Percentiles rank a stretch among this genome's conserved stretches.
Evolutionary conservation across 2,797 vertebrate genomes (phyloP).

Genomic region (Enteromius fasciolatus): DNA sequence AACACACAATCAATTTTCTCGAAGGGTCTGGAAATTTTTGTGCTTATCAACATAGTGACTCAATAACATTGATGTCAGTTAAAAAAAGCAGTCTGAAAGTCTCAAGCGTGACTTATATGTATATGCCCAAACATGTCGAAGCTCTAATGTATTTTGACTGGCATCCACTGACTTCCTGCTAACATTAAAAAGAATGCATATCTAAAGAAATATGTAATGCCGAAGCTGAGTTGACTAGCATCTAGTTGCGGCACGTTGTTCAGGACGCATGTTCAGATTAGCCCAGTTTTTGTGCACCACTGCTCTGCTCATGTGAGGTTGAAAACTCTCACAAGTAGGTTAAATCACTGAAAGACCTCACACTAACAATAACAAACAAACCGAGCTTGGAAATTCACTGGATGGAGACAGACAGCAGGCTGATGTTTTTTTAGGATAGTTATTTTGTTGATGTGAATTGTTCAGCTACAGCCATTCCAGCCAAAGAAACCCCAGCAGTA

Average conservation of each 20-base stretch:
- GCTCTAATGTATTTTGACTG: neutral
- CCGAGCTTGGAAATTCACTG: neutral
- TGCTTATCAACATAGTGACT: slow-evolving; percentile 1
- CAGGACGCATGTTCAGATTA: slow-evolving; percentile 18
- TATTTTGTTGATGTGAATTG: slow-evolving; percentile 35
- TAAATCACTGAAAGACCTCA: neutral
- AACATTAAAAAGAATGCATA: neutral
- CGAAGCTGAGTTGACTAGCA: neutral
- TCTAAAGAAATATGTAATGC: neutral
- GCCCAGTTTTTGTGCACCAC: neutral
- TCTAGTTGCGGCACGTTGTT: neutral
- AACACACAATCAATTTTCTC: neutral
- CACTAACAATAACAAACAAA: neutral
- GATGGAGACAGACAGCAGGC: neutral
- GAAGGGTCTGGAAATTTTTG: neutral
- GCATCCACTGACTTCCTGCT: neutral
- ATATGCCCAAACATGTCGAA: slow-evolving; percentile 1
- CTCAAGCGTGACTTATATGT: neutral
- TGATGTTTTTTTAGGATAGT: slow-evolving; percentile 5
- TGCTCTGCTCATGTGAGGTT: neutral
- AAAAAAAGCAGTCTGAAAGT: neutral
- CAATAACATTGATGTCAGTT: neutral
- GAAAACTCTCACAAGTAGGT: slow-evolving; percentile 20
- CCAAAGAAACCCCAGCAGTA: neutral
- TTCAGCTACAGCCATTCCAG: slow-evolving; percentile 17